phyloP scores from a whole-genome alignment of 2,113 vertebrate genomes.

The Eclectus roratus region DNA sequence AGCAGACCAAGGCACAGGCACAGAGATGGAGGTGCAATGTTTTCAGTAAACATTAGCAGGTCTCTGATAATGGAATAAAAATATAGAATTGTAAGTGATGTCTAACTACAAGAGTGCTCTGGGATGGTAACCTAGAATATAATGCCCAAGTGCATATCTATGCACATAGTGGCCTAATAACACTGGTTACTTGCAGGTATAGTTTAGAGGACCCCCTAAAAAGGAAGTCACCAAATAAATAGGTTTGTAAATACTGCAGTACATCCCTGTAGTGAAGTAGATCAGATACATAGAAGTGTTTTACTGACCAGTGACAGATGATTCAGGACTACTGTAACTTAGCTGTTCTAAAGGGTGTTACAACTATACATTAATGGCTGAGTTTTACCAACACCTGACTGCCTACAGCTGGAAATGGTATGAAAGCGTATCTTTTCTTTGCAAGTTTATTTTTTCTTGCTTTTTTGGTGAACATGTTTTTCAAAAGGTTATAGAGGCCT shows the following conservation, averaged over 20 bases:
- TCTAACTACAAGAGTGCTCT: not conserved
- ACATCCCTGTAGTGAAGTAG: not conserved
- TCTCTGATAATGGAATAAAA: not conserved
- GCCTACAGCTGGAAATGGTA: not conserved
- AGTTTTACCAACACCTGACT: not conserved
- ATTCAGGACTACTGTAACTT: not conserved
- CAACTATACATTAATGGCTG: accelerated
- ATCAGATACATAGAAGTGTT: not conserved
- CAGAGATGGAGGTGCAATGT: not conserved
- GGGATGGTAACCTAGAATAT: not conserved
- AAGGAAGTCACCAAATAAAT: not conserved
- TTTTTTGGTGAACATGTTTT: not conserved
- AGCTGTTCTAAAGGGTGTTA: not conserved
- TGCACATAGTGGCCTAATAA: not conserved
- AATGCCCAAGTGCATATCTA: not conserved
- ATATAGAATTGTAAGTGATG: not conserved
- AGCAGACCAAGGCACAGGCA: not conserved
- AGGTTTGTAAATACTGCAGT: accelerated
- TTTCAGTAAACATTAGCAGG: not conserved
- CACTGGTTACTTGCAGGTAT: accelerated
- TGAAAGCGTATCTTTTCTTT: not conserved
- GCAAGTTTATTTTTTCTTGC: not conserved
- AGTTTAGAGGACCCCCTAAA: not conserved
- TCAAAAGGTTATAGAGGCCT: not conserved
- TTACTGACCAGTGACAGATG: not conserved